phyloP scores from a whole-genome alignment of 35 echinoderm and acorn worm genomes.

The Patiria miniata region DNA sequence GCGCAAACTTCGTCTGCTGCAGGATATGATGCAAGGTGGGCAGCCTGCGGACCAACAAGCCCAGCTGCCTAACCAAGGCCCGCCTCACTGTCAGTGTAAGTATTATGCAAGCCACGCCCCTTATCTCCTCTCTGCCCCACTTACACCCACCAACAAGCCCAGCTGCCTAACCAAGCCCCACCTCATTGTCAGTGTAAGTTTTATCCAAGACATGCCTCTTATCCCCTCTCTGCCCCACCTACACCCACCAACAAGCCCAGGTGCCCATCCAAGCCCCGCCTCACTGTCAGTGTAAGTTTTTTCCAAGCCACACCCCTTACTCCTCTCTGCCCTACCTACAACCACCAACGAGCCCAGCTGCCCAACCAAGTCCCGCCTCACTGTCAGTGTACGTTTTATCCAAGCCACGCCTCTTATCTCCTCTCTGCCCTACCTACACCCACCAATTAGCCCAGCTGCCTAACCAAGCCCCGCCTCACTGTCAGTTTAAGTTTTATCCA shows the following conservation, averaged over 20 bases:
- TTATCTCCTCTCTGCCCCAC: too few species aligned
- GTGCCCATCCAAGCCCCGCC: constrained; percentile 18
- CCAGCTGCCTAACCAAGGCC: constrained; percentile 41
- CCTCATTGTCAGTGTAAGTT: constrained; percentile 46
- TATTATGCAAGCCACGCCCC: not conserved
- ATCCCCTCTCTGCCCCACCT: too few species aligned
- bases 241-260: constrained; percentile 43
- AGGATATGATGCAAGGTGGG: constrained; percentile 83
- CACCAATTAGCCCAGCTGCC: constrained; percentile 38
- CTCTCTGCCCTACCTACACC: not conserved
- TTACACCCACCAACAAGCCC: constrained; percentile 25
- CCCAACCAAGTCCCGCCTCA: constrained; percentile 16
- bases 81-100: constrained; percentile 38
- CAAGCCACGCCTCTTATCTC: too few species aligned
- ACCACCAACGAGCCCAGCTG: constrained; percentile 56
- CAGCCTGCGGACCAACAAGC: constrained; percentile 59
- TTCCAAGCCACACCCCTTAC: too few species aligned
- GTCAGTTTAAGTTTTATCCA: constrained; percentile 61
- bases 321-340: too few species aligned
- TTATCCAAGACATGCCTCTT: too few species aligned
- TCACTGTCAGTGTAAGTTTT: constrained; percentile 49
- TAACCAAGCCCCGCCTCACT: not conserved
- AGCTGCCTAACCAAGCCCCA: constrained; percentile 8
- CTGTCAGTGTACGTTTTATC: constrained; percentile 41
- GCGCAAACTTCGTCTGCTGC: constrained; percentile 78